Evolutionary conservation across 1,140 invertebrate genomes (phyloP).

Genomic region (Drosophila pectinifera): DNA sequence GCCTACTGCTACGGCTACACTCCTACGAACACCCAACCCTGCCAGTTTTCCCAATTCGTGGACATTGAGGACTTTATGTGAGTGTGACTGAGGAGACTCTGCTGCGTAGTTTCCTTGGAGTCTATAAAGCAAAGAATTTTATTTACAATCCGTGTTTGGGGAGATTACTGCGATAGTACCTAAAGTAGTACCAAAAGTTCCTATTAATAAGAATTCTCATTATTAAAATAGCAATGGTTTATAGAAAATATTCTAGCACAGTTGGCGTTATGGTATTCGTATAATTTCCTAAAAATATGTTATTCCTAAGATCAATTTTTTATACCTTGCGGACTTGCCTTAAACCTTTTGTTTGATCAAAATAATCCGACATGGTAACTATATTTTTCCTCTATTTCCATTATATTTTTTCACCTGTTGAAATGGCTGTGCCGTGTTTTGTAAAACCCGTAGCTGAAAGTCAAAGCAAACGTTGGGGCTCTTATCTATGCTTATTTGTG

Average conservation of each 20-base stretch:
- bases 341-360: neutral
- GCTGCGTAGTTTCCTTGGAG: neutral
- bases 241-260: no score
- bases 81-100: constrained; percentile 75
- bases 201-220: no score
- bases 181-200: no score
- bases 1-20: constrained; percentile 87
- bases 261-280: no score
- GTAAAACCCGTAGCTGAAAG: constrained; percentile 22
- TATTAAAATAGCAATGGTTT: no score
- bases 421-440: constrained; percentile 4
- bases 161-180: no score
- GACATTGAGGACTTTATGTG: constrained; percentile 90
- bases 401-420: constrained; percentile 11
- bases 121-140: neutral
- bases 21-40: constrained; percentile 85
- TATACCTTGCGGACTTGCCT: neutral
- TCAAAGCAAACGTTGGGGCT: constrained; percentile 26
- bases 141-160: no score
- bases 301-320: no score
- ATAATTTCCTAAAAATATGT: neutral
- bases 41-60: constrained; percentile 87
- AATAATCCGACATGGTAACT: no score
- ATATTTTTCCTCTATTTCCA: neutral
- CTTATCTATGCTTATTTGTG: constrained; percentile 57